Conservation (phyloP, 2,113 vertebrate genomes). For the Narcine bancroftii region DNA sequence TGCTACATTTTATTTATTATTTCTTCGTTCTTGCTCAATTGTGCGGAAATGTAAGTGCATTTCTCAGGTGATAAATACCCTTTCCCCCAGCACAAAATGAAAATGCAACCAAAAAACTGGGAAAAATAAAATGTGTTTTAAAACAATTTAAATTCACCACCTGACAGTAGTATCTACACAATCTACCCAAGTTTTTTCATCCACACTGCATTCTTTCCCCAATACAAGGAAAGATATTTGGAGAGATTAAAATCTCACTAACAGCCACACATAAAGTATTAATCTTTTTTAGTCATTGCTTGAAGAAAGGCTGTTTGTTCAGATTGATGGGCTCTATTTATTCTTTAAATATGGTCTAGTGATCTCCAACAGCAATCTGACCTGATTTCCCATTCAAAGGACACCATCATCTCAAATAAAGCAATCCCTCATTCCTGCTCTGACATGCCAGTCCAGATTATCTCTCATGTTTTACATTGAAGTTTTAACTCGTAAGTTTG, state of each 20-base stretch:
- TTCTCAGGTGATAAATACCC: background rate
- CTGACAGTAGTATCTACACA: background rate
- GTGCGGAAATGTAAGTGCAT: background rate
- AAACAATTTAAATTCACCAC: background rate
- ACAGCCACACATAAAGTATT: background rate
- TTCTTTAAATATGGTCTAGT: background rate
- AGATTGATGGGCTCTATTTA: background rate
- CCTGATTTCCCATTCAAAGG: background rate
- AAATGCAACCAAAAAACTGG: background rate
- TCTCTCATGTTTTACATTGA: background rate
- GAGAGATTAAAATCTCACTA: background rate
- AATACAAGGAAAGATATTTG: background rate
- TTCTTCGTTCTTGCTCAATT: background rate
- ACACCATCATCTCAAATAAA: background rate
- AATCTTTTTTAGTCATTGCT: background rate
- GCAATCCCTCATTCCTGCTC: background rate
- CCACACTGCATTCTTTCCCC: too few relatives aligned
- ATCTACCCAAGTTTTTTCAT: too few relatives aligned
- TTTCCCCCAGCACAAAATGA: background rate
- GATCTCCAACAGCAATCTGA: background rate
- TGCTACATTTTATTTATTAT: background rate
- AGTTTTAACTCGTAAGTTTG: background rate
- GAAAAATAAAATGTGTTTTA: background rate
- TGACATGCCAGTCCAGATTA: background rate
- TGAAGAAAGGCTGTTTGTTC: background rate